Base-by-base conservation (phyloP, 1,140 invertebrate species). In the Tetragnatha versicolor region DNA sequence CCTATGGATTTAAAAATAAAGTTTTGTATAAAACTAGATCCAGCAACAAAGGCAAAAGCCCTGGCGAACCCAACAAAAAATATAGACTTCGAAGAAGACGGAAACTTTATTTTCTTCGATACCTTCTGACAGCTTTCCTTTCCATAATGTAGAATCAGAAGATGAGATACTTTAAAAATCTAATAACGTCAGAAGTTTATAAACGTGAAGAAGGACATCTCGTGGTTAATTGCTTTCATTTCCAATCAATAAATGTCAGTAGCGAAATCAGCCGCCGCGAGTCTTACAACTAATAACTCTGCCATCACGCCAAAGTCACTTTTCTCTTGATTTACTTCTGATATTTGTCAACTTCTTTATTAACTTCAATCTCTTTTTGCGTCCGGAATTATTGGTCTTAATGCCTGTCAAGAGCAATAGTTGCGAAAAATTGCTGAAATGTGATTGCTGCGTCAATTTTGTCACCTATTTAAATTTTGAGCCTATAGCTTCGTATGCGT, bases 181-280 rank as follows among this genome's bases (percentile, higher is more conserved):
- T 37, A 65, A 65, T 63, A 65, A 65, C 33, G 61, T 65, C 35
- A 42, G 22, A 17, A 42, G 17, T 65, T 7, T 27, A 27, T 29
- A 7, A 22, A 42, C 25, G 22, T 22, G 10, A 42, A 25, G 20
- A 39, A 12, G 29, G 35, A 29, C 22, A 2, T 65, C 42, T 22
- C 4, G 17, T 17, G 14, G 60, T 65, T 65, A 65, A 65, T 65
- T 65, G 35, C 37, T 42, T 65, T 65, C 37, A 39, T 65, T 65
- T 65, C 27, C 39, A 65, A 42, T 45, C 61, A 42, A 42, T 65
- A 65, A 65, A 65, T 65, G 61, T 65, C 61, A 42, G 20, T 1
- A 12, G n/a, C n/a, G n/a, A n/a, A n/a, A n/a, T n/a, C 12, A 47
- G 20, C 29, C 6, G 5, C 55, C 20, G 29, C 3, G 29, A 58